Base-by-base conservation (phyloP, 2,888 invertebrate genomes). In the Diaperis boleti region DNA sequence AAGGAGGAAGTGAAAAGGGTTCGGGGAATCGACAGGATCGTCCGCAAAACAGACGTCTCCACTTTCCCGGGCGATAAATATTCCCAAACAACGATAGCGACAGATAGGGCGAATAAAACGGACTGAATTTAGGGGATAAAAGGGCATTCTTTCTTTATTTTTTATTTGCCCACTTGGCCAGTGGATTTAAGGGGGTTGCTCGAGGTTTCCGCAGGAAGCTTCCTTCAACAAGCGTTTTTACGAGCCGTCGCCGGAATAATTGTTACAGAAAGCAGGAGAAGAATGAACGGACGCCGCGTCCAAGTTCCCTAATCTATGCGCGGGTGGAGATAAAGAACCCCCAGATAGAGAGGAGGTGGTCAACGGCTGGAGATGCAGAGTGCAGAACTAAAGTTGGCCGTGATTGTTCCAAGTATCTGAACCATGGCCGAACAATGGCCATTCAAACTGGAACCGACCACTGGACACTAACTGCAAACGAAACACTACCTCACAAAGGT, bases 31-130 rank as follows among this genome's bases (percentile, higher is more conserved):
- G 66, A 66, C 66, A 66, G 45, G 20, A 33, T 31, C 62, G 60
- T 66, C 66, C 66, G 59, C 66, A 66, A 59, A 66, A 66, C 66
- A 66, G 66, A 66, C 66, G 63, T 66, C 66, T 66, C 66, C 66
- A 66, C 66, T 66, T 66, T 66, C 66, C 60, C 66, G 66, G 66
- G 63, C 66, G 71, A 74, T 72, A 76, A 74, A 76, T 76, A 75
- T 75, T 71, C 70, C 64, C 67, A 71, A 75, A 75, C 72, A 74
- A 72, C 76, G 75, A 76, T 76, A 73, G 72, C 74, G 76, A 76
- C 77, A 77, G 76, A 77, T 76, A 74, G 76, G 71, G 70, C 72
- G 72, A 70, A 77, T 76, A 76, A 77, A 77, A 76, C 72, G 72
- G 74, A 76, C 74, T 69, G 74, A 73, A 70, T 76, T 72, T 69